Conservation (phyloP, 64 coral and sea anemone genomes). For the Actinia equina region DNA sequence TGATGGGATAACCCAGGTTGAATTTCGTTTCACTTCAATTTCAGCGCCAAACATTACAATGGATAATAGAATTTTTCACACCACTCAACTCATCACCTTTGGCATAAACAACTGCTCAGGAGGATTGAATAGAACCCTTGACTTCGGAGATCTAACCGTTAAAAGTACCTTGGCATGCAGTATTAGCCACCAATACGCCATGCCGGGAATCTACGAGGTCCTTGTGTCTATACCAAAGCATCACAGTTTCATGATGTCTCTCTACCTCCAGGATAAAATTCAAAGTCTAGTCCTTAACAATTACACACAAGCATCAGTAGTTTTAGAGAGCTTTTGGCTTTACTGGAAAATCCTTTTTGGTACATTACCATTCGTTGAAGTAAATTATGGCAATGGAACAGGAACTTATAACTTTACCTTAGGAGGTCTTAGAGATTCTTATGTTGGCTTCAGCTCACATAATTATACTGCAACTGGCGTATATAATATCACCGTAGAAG, state of each 20-base stretch:
- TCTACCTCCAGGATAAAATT: constrained; percentile 3
- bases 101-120: neutral
- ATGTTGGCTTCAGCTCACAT: neutral
- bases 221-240: neutral
- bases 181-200: neutral
- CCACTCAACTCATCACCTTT: neutral
- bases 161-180: neutral
- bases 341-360: constrained; percentile 7
- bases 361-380: neutral
- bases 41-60: constrained; percentile 1
- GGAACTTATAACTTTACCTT: neutral
- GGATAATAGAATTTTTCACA: neutral
- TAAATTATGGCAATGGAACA: constrained; percentile 9
- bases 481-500: neutral
- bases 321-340: neutral
- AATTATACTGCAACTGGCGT: neutral
- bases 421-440: neutral
- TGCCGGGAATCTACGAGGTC: neutral
- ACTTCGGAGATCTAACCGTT: neutral
- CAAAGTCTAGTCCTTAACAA: neutral
- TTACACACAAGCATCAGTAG: neutral
- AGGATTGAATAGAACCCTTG: neutral
- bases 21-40: neutral
- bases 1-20: too few species aligned
- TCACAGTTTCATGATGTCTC: neutral